Evolutionary conservation across 2,888 invertebrate genomes (phyloP), one percentile per base, ranked within the genome.

Genomic region (Rosalia funebris): DNA sequence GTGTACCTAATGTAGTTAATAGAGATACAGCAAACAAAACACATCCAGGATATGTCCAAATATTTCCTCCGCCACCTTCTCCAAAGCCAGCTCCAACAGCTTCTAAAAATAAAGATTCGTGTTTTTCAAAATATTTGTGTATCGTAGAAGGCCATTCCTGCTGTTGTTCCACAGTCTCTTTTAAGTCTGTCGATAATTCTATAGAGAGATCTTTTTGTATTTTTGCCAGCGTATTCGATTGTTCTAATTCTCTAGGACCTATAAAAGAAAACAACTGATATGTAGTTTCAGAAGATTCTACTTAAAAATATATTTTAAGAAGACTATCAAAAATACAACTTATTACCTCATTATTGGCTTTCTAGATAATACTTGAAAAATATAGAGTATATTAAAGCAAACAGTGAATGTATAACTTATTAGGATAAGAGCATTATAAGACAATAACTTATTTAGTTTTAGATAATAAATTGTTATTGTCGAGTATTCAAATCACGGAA

Each of bases 21-120:
- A 90, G 83, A n/a, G 89, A 88, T 34, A 90, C 82, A 5, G 87
- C 84, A 73, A 90, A 90, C 15, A 91, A 82, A 46, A 89, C 82
- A 36, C 89, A 89, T 10, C 90, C 90, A 0, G 89, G 84, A 66
- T 88, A 84, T 15, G 88, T 85, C 90, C 90, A 90, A 61, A 88
- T 87, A 60, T 83, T 84, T 1, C 89, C 89, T 0, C 83, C 83
- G 0, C 83, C 83, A 5, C 84, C 84, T 71, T 84, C 85, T 1
- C 84, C 85, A 65, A 84, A 86, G 2, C 86, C 86, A 7, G 83
- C 81, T 62, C 81, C 83, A 0, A 86, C 84, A 0, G 85, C 83
- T 60, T 86, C 84, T 1, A 89, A 81, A 2, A 90, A 81, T 15
- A 83, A 83, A 11, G 84, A 82, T 71, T 87, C 86, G 66, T 90